phyloP scores from a whole-genome alignment of 2,113 vertebrate species.

The Anser cygnoides region DNA sequence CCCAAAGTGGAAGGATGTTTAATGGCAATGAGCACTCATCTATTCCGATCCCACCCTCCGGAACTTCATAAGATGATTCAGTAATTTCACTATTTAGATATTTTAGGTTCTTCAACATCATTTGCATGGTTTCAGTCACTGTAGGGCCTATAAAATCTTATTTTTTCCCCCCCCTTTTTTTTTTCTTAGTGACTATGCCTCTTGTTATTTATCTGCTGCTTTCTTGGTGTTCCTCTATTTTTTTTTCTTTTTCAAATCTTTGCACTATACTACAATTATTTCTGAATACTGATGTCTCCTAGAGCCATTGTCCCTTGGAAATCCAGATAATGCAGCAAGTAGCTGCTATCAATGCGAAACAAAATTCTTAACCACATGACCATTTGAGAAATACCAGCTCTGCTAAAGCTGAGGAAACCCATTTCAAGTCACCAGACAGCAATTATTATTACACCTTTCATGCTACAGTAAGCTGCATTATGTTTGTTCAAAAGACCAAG shows the following conservation, averaged over 20 bases:
- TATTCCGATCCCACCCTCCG: background rate
- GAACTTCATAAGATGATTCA: background rate
- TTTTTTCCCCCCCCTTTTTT: too few relatives aligned
- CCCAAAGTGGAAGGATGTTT: background rate
- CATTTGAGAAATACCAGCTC: background rate
- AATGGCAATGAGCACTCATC: background rate
- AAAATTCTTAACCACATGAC: background rate
- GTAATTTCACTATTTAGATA: background rate
- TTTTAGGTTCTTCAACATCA: background rate
- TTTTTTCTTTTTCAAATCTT: background rate
- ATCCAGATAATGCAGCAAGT: background rate
- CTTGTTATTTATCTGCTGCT: background rate
- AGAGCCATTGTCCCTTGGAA: background rate
- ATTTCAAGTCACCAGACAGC: slow-evolving; percentile 21
- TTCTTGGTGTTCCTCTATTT: slow-evolving; percentile 17
- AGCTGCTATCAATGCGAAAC: slow-evolving; percentile 25
- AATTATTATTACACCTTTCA: background rate
- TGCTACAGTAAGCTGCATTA: slow-evolving; percentile 5
- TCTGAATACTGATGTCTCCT: background rate
- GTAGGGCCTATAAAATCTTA: background rate
- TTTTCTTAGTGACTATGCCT: background rate
- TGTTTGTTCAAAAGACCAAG: slow-evolving; percentile 26
- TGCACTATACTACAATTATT: background rate
- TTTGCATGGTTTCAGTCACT: background rate
- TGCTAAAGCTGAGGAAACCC: slow-evolving; percentile 1